Evolutionary conservation across 2,113 vertebrate genomes (phyloP), one percentile per base, ranked within the genome.

Genomic region (Thalassarche chlororhynchos): DNA sequence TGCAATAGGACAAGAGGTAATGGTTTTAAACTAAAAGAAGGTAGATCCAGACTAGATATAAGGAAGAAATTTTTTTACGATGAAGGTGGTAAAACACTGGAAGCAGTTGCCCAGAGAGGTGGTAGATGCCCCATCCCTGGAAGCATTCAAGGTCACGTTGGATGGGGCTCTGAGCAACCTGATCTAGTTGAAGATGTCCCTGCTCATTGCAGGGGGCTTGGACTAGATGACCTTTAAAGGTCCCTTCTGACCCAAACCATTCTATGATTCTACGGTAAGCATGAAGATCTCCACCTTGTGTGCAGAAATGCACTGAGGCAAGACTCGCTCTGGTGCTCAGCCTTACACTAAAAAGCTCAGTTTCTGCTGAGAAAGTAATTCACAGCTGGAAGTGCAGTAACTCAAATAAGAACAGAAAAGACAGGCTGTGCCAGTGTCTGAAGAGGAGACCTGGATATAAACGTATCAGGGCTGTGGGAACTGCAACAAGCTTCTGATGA

Each of bases 381-480:
- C 81, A 81, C 25, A 54, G 4, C 26, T 91, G 24, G 17, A 82
- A 87, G 14, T 55, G 12, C 78, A 87, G 24, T 40, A 90, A 90
- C 78, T 68, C 55, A 51, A 58, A 26, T 11, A 71, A 84, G 74
- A 79, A 85, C 32, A 87, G 65, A 80, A 93, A 70, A 94, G 69
- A 71, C 87, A 89, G 74, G 70, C 66, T 93, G 75, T 68, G 54
- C 78, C 70, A 90, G 90, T 54, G 72, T 40, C 68, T 87, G 61
- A 87, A 51, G 44, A 78, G 47, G 42, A 91, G 51, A 82, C 51
- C 36, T 52, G 46, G 72, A 55, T 57, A 52, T 82, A 96, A 94
- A 95, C 78, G 84, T 15, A 87, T 29, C 26, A 15, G 25, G 28
- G 70, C 78, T 96, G 92, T 93, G 84, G 78, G 95, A 97, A 95